Conservation (phyloP, 2,113 vertebrate species). For the Ictidomys tridecemlineatus region DNA sequence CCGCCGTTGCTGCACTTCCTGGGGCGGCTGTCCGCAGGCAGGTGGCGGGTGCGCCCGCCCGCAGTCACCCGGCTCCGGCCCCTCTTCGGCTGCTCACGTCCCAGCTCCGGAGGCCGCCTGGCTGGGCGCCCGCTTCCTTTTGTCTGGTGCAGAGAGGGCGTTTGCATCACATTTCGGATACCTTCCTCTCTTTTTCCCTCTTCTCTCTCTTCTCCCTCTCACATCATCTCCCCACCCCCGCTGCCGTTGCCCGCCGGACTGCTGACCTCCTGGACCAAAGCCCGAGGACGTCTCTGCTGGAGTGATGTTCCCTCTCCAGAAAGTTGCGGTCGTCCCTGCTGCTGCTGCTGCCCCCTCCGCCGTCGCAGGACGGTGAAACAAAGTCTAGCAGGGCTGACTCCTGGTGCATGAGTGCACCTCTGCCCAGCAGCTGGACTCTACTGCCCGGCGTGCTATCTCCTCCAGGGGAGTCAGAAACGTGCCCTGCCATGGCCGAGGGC, state of each 20-base stretch:
- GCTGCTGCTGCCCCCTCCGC: neutral
- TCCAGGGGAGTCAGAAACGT: conserved; percentile 35
- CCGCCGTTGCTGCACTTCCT: conserved; percentile 59
- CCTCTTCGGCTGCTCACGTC: neutral
- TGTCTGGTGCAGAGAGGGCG: conserved; percentile 63
- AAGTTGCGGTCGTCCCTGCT: conserved; percentile 67
- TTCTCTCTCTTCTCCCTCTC: neutral
- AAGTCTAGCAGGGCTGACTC: conserved; percentile 61
- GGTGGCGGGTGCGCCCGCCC: conserved; percentile 61
- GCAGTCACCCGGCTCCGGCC: neutral
- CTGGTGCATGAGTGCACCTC: conserved; percentile 48
- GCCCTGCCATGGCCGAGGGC: conserved; percentile 85
- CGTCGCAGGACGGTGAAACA: conserved; percentile 68
- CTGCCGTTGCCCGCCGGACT: neutral
- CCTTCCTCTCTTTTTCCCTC: conserved; percentile 44
- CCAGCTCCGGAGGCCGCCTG: conserved; percentile 10
- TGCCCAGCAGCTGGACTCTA: conserved; percentile 30
- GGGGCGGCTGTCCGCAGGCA: conserved; percentile 51
- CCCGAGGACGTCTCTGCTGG: conserved; percentile 35
- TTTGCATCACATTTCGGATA: conserved; percentile 32
- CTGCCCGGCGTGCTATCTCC: neutral
- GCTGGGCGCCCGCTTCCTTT: conserved; percentile 59
- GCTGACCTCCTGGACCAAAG: conserved; percentile 48
- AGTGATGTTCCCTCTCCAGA: conserved; percentile 73
- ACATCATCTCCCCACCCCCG: neutral